Conservation (phyloP, 1,140 invertebrate genomes). For the Cydia strobilella region DNA sequence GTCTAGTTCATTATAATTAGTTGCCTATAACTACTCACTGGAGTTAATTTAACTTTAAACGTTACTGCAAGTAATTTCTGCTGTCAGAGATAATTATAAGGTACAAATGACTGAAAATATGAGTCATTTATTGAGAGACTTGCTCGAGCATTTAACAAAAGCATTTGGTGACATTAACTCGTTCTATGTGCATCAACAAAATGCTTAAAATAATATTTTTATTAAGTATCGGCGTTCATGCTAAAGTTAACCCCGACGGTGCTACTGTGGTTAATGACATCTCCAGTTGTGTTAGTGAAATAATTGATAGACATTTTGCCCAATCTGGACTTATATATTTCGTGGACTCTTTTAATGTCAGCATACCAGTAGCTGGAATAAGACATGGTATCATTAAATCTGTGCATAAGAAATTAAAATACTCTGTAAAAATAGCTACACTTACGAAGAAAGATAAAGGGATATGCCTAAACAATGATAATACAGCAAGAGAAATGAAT, state of each 20-base stretch:
- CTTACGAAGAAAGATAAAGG: slow-evolving; percentile 33
- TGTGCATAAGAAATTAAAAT: slow-evolving; percentile 51
- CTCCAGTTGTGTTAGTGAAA: slow-evolving; percentile 54
- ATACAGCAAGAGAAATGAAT: slow-evolving; percentile 30
- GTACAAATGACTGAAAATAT: no score
- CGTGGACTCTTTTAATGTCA: slow-evolving; percentile 50
- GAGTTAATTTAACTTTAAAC: background rate
- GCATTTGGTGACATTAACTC: background rate
- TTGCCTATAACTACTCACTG: background rate
- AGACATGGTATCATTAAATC: slow-evolving; percentile 52
- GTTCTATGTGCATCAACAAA: background rate
- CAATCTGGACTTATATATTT: slow-evolving; percentile 56
- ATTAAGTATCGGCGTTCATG: slow-evolving; percentile 29
- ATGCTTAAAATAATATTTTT: slow-evolving; percentile 23
- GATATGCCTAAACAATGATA: slow-evolving; percentile 40
- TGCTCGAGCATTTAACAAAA: background rate
- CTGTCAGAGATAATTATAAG: slow-evolving; percentile 9
- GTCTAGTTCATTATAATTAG: background rate
- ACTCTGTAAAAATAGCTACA: slow-evolving; percentile 47
- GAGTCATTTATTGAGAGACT: background rate
- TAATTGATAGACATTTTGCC: slow-evolving; percentile 57
- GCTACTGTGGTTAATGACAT: slow-evolving; percentile 57
- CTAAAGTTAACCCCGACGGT: slow-evolving; percentile 52
- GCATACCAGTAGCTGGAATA: slow-evolving; percentile 52
- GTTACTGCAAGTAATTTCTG: background rate